phyloP scores from a whole-genome alignment of 2,113 vertebrate species.

The Centropus bengalensis region DNA sequence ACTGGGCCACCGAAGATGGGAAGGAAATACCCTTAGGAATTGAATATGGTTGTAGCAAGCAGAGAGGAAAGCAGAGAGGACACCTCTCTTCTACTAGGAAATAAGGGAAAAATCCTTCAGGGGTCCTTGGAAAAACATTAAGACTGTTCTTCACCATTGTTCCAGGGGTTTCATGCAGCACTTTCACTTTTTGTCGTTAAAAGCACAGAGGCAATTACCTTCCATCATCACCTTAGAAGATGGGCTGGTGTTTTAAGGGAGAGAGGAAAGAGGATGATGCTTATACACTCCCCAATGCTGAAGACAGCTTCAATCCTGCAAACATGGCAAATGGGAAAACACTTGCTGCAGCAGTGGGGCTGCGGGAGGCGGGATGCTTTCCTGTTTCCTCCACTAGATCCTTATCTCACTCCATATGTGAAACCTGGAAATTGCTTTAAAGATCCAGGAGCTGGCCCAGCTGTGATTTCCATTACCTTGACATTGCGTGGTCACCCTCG shows the following conservation, averaged over 20 bases:
- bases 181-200: neutral
- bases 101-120: neutral
- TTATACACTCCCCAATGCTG: neutral
- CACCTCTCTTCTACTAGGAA: neutral
- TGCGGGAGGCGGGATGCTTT: constrained; percentile 12
- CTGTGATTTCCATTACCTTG: neutral
- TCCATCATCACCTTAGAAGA: neutral
- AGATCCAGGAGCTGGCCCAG: neutral
- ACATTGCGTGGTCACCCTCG: fast-evolving
- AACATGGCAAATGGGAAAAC: neutral
- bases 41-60: neutral
- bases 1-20: neutral
- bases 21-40: neutral
- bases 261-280: neutral
- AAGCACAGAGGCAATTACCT: neutral
- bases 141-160: neutral
- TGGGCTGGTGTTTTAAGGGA: neutral
- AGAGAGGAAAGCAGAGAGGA: neutral
- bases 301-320: neutral
- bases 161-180: neutral
- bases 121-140: neutral
- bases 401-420: neutral
- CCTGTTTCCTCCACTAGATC: constrained; percentile 35
- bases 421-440: constrained; percentile 33
- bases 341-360: neutral